Evolutionary conservation across 2,888 invertebrate genomes (phyloP).

Genomic region (Drosophila helvetica): DNA sequence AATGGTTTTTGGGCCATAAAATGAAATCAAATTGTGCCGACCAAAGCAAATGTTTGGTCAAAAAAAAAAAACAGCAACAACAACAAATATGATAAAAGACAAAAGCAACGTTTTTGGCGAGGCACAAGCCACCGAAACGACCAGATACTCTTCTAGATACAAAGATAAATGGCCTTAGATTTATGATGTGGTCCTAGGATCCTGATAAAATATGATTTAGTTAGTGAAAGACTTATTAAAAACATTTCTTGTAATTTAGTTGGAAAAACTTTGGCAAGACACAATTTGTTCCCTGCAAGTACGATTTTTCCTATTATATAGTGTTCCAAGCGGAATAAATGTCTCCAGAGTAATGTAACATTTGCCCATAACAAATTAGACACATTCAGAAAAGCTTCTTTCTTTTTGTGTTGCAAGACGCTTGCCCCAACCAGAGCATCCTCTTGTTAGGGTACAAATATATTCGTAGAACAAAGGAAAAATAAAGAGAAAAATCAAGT

Average conservation of each 20-base stretch:
- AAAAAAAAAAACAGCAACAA: constrained; percentile 16
- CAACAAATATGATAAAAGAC: constrained; percentile 6
- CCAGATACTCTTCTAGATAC: neutral
- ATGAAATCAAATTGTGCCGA: constrained; percentile 61
- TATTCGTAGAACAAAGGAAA: neutral
- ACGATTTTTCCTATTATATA: no score
- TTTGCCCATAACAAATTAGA: no score
- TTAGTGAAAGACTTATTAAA: neutral
- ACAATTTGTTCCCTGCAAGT: no score
- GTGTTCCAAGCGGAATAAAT: no score
- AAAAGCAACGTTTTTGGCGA: neutral
- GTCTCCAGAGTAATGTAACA: no score
- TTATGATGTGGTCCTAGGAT: no score
- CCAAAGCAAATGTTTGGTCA: constrained; percentile 61
- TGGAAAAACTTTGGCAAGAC: neutral
- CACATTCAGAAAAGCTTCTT: no score
- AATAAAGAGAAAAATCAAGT: constrained; percentile 34
- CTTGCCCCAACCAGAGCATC: neutral
- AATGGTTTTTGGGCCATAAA: constrained; percentile 55
- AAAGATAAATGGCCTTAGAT: neutral
- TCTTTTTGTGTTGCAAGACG: no score
- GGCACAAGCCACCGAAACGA: neutral
- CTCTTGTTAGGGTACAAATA: neutral
- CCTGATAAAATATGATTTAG: neutral
- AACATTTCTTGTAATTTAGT: neutral